Evolutionary conservation across 2,888 invertebrate genomes (phyloP), one percentile per base, ranked within the genome.

Genomic region (Orthosia gothica): DNA sequence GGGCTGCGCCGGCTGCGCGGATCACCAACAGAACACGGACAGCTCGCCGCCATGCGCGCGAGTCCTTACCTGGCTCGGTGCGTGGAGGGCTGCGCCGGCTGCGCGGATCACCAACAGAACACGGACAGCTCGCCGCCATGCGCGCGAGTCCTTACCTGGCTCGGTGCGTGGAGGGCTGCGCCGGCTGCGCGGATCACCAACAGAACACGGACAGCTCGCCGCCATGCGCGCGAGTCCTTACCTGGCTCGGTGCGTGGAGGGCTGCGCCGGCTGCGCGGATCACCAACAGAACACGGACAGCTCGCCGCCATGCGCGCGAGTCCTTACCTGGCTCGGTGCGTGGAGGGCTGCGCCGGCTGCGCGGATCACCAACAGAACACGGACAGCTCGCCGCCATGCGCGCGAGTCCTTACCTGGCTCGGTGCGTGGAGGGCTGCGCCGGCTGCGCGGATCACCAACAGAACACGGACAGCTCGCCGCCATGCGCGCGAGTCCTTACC

Each of bases 401-500:
- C 32, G 32, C 32, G 32, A 32, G 32, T 32, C 26, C 26, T 26
- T 26, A 13, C 59, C 59, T 68, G 64, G 26, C 47, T n/a, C 62
- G 67, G 62, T 47, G 62, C 67, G 15, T 26, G 67, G 45, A 67
- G 62, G 26, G 26, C 26, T 26, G 26, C 26, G 26, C 26, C 68
- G 57, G 26, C 32, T 32, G 32, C 32, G 32, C 32, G 32, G 32
- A 50, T 50, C 50, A 50, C 50, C 50, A 50, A 16, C 50, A 98
- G 96, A 98, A 98, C 80, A 98, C 98, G 89, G 98, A 98, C 86
- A 50, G 32, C 4, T 32, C 32, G 32, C 32, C 50, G 16, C 20
- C 4, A 20, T 52, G 52, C 18, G n/a, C 97, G 92, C 98, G n/a
- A n/a, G n/a, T n/a, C n/a, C n/a, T n/a, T n/a, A n/a, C n/a, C n/a